Base-by-base conservation (phyloP, 2,888 invertebrate genomes). In the Luperina nickerlii region DNA sequence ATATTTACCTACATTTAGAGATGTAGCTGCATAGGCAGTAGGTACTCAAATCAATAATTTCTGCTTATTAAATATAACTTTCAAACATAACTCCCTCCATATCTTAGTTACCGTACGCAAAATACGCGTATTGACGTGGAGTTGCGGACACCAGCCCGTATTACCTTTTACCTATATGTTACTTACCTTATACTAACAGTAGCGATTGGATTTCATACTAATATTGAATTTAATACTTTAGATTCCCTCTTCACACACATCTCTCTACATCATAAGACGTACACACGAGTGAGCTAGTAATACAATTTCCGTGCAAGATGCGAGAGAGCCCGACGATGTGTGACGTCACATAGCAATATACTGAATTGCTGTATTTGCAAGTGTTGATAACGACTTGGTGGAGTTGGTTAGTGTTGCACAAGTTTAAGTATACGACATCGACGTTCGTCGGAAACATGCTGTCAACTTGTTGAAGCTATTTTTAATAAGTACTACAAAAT, bases 351-450 rank as follows among this genome's bases (percentile, higher is more conserved):
- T 24, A 18, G 32, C 20, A 62, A 9, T 51, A 48, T 68, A n/a
- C 48, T 18, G 54, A 51, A 71, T 54, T 54, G 11, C n/a, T 70
- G 45, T 54, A 74, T 81, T 42, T 74, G 60, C 42, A 42, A 65
- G 15, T 70, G 62, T 18, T 62, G 62, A 24, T 42, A 66, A 63
- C 20, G 48, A 20, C 13, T 76, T n/a, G 20, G 18, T 38, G 48
- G n/a, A 60, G 32, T 32, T 20, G n/a, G 42, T 51, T 7, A n/a
- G n/a, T 24, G 13, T 20, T 5, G 20, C 20, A 20, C 5, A 11
- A 57, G 32, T 75, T 60, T 74, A 5, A 18, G 13, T 45, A 42
- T 45, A 42, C 1, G 27, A 27, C 6, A 42, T 27, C 42, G 15
- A 42, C 6, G 11, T 20, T 27, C 11, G 18, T 48, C 7, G 20